A percentile compares a stretch with the other conserved stretches of the same genome.
These are phyloP conservation scores for Chondrilla cf. caribensis DNA, from an alignment of 37 sponge, comb jelly and placozoan species.

Conservation along the genomic window DNA sequence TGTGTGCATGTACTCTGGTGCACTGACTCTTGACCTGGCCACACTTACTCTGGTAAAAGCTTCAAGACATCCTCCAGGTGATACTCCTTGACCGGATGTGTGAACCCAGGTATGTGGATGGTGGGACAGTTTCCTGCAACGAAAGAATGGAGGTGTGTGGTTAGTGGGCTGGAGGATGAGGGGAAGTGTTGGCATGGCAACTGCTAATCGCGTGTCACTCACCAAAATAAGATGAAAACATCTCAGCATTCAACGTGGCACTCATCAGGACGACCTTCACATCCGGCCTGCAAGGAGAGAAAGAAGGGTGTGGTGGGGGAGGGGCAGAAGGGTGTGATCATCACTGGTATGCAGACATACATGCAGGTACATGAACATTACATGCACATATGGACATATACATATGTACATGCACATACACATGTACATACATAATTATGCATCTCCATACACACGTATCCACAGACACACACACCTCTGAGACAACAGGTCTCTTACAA, in stretches of 20 bases:
- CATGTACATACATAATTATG: too few species aligned
- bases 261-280: conserved; percentile 89
- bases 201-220: conserved; percentile 15
- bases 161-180: neutral
- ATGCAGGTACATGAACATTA: neutral
- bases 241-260: conserved; percentile 80
- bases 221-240: conserved; percentile 75
- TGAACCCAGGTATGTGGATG: conserved; percentile 47
- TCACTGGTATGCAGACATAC: neutral
- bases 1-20: too few species aligned
- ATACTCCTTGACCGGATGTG: conserved; percentile 57
- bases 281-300: conserved; percentile 54
- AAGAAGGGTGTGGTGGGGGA: neutral
- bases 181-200: too few species aligned
- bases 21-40: too few species aligned
- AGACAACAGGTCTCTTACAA: conserved; percentile 67
- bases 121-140: conserved; percentile 58
- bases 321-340: neutral
- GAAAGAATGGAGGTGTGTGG: neutral
- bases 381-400: neutral
- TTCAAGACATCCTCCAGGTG: conserved; percentile 63
- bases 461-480: too few species aligned
- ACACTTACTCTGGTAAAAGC: conserved; percentile 11
- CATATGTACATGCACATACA: neutral
- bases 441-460: too few species aligned